Evolutionary conservation across 2,888 invertebrate species (phyloP), one percentile per base, ranked within the genome.

Genomic region (Tinea pellionella): DNA sequence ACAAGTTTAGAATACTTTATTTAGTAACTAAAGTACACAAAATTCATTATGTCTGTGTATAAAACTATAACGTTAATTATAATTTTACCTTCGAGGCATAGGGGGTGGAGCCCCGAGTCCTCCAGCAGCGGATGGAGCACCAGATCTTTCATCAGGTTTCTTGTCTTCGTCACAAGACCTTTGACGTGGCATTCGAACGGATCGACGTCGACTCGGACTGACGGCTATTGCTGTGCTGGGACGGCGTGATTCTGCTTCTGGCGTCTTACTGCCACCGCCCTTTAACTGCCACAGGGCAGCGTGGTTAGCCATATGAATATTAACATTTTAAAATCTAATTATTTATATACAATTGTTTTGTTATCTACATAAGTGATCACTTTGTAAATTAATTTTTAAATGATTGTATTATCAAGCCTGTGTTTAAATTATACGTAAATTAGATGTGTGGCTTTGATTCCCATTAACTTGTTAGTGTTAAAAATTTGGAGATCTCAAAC

Each of bases 151-250:
- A 47, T 61, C 70, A 68, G 66, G 69, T 69, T 78, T 67, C 71
- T 32, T 29, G 30, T 95, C 95, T 66, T 95, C 95, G 70, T 95
- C 95, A 75, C 94, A 94, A 71, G 95, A 95, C 74, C 94, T 93
- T 73, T 95, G 95, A 12, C 95, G 76, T 83, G 80, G 68, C 89
- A 89, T 76, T 88, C 90, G 73, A 87, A 91, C 68, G 74, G 90
- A 75, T 86, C 90, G 79, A 74, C 91, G 69, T 81, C 80, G 73
- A 12, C 85, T 85, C 4, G 83, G 13, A 88, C 83, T 61, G 89
- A 81, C 66, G 77, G 92, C 69, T 61, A 83, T 85, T 60, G 90
- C 92, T 58, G 90, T 88, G 80, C 92, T 92, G 61, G 91, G 89
- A 65, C 90, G 87, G 63, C 89, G 76, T 42, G 84, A 85, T 89